Percentiles rank a stretch among this genome's conserved stretches.
phyloP scores from a whole-genome alignment of 2,797 vertebrate genomes.

The Acomys russatus region DNA sequence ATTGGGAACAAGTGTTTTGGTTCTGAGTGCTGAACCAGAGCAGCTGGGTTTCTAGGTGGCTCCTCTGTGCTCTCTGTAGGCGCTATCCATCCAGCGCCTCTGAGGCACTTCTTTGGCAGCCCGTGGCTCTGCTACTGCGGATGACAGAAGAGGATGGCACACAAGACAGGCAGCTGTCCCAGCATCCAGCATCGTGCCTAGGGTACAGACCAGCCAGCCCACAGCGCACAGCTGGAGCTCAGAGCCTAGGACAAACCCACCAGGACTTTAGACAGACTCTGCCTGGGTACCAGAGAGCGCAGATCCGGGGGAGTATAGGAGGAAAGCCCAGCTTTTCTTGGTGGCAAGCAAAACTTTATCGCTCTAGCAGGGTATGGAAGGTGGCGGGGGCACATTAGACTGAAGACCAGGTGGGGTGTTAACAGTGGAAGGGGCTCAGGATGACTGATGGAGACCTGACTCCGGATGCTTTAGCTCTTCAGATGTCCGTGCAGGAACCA shows the following conservation, averaged over 20 bases:
- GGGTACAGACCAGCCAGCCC: too few relatives aligned
- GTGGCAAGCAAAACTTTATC: neutral
- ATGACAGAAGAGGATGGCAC: neutral
- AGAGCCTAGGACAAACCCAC: too few relatives aligned
- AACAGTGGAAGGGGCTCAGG: neutral
- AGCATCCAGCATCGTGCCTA: neutral
- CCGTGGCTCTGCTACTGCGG: neutral
- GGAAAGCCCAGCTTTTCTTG: neutral
- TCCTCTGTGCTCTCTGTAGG: neutral
- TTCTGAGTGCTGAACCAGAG: neutral
- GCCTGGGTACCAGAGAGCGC: too few relatives aligned
- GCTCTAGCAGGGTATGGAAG: neutral
- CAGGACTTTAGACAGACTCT: neutral
- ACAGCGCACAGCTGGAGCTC: neutral
- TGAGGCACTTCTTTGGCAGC: neutral
- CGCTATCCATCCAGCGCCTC: too few relatives aligned
- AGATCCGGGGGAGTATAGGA: neutral
- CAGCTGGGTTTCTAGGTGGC: neutral
- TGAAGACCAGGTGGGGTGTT: too few relatives aligned
- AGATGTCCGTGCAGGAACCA: neutral
- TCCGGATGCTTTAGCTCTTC: neutral
- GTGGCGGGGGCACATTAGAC: neutral
- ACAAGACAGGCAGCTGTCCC: fast-evolving
- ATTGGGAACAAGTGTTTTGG: neutral
- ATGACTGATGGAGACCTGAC: too few relatives aligned